Conservation (phyloP, 2,113 vertebrate species). For the Megaceryle torquata region DNA sequence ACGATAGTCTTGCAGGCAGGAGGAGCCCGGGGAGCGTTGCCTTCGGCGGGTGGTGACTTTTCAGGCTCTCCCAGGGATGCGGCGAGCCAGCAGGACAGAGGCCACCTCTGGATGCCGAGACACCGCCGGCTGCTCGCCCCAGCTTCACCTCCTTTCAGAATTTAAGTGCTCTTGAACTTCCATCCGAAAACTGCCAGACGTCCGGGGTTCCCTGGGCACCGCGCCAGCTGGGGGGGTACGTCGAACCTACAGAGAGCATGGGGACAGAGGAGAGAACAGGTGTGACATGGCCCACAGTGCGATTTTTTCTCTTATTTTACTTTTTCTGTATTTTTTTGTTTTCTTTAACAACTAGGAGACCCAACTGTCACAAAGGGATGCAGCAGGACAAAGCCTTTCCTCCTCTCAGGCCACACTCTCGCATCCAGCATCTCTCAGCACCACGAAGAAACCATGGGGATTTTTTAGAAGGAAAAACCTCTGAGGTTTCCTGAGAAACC, state of each 20-base stretch:
- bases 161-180: slow-evolving; percentile 83
- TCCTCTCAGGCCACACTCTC: neutral
- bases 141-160: slow-evolving; percentile 83
- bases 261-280: slow-evolving; percentile 81
- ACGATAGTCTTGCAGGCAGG: slow-evolving; percentile 78
- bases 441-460: neutral
- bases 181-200: slow-evolving; percentile 84
- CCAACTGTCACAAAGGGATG: neutral
- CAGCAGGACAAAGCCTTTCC: neutral
- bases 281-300: slow-evolving; percentile 74
- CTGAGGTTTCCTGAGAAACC: neutral
- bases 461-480: neutral
- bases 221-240: slow-evolving; percentile 79
- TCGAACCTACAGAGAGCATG: slow-evolving; percentile 77
- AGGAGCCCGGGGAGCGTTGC: slow-evolving; percentile 71
- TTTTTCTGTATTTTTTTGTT: neutral
- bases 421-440: fast-evolving
- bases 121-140: slow-evolving; percentile 52
- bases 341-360: neutral
- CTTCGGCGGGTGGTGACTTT: slow-evolving; percentile 64
- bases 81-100: slow-evolving; percentile 73
- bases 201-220: slow-evolving; percentile 79
- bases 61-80: slow-evolving; percentile 67
- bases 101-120: slow-evolving; percentile 64
- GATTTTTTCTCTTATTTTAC: slow-evolving; percentile 40